Conservation (phyloP, 1,140 invertebrate species). For the Platorchestia sp. region DNA sequence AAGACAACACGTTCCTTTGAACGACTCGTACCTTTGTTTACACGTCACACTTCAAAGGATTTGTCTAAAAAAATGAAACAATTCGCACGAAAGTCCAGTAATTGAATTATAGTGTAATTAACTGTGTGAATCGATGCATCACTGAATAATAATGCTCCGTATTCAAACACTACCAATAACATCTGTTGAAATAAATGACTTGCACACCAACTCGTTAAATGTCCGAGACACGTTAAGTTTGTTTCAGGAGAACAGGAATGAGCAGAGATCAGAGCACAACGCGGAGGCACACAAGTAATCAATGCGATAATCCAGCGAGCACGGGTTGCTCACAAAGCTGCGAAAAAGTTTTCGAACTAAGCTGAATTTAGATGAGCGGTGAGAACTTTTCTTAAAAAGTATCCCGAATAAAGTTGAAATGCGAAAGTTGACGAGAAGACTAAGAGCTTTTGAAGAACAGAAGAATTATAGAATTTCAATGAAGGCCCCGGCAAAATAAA, state of each 20-base stretch:
- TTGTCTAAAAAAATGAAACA: not conserved
- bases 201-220: not conserved
- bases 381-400: not conserved
- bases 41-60: not conserved
- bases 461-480: conserved; percentile 48
- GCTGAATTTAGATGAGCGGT: conserved; percentile 29
- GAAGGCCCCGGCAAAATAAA: conserved; percentile 4
- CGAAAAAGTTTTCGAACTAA: not conserved
- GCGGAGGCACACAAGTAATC: not conserved
- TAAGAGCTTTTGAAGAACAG: not conserved
- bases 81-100: too few relatives aligned
- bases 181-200: too few relatives aligned
- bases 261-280: not conserved
- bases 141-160: too few relatives aligned
- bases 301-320: not conserved
- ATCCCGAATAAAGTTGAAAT: conserved; percentile 11
- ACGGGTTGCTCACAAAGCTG: not conserved
- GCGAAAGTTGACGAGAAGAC: not conserved
- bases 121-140: too few relatives aligned
- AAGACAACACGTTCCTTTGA: conserved; percentile 6
- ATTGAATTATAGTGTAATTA: too few relatives aligned
- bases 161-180: too few relatives aligned
- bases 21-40: not conserved
- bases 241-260: not conserved
- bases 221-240: not conserved